Base-by-base conservation (phyloP, 2,888 invertebrate species). In the Belgica antarctica region DNA sequence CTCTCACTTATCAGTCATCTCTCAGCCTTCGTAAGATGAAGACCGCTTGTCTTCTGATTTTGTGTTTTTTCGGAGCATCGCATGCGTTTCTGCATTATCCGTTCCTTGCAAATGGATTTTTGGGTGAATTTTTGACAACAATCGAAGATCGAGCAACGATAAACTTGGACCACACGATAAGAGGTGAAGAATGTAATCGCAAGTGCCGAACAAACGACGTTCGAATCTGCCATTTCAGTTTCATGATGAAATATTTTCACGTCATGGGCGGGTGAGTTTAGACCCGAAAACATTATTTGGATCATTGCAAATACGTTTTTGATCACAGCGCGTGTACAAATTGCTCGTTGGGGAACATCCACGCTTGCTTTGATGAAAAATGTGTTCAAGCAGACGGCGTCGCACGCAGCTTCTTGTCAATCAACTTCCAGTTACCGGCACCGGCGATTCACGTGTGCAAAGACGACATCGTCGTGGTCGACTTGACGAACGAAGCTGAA, bases 381-480 rank as follows among this genome's bases (percentile, higher is more conserved):
- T 84, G 84, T 73, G 76, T 83, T 24, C 73, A 82, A 0, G 82
- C 78, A 0, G 82, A 84, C 74, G 84, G 84, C 1, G 73, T 78
- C 8, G 77, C 79, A 72, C 77, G 81, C 31, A 79, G 80, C 0
- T 75, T 83, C 1, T 76, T 82, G 72, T 77, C 80, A 7, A 78
- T 82, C 27, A 83, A 83, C 76, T 76, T 83, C 25, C 76, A 77
- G 73, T 73, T 83, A 27, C 83, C 83, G 0, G 83, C 82, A 22
- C 83, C 83, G 0, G 71, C 78, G 5, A 81, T 83, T 61, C 79
- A 92, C 89, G 91, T 92, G 3, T 94, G 94, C 77, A 83, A 87
- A 75, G 87, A 89, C 19, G 94, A 94, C 77, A 83, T 85, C 31
- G 80, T 94, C 1, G 84, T 90, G 27, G 90, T 93, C 0, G 91